These are phyloP conservation scores for Sebastes trivittatus DNA, from an alignment of 2,797 vertebrate species.

Conservation along the genomic window DNA sequence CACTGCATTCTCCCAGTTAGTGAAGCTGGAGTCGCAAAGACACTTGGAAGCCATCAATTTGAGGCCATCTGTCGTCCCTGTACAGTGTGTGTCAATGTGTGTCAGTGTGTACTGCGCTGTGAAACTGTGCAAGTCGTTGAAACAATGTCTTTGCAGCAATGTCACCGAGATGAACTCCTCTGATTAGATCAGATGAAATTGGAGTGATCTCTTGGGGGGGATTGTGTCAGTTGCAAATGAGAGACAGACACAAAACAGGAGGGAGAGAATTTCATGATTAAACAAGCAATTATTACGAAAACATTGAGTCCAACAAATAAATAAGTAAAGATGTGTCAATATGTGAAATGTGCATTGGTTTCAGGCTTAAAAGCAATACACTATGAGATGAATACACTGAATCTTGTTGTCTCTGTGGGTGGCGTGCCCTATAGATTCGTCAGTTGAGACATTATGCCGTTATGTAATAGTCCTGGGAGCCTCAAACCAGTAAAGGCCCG, in stretches of 20 bases:
- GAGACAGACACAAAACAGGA: background rate
- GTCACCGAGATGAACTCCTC: conserved; percentile 7
- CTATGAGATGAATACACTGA: background rate
- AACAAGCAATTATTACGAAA: background rate
- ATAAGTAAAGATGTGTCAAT: background rate
- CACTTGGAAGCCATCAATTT: background rate
- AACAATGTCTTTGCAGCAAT: conserved; percentile 31
- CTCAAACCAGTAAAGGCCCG: conserved; percentile 12
- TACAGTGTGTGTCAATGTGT: background rate
- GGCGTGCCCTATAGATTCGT: background rate
- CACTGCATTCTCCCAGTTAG: background rate
- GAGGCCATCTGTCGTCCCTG: conserved; percentile 35
- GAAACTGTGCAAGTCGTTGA: conserved; percentile 6
- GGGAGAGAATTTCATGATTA: background rate
- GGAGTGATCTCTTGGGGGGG: conserved; percentile 9
- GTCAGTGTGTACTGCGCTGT: background rate
- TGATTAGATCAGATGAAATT: conserved; percentile 35
- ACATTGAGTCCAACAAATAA: background rate
- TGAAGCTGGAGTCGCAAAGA: background rate
- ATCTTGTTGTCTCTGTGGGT: background rate
- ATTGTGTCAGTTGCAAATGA: background rate
- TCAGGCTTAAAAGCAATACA: background rate
- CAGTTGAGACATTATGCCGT: conserved; percentile 13
- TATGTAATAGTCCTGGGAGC: conserved; percentile 33
- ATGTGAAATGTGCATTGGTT: background rate